Evolutionary conservation across 2,888 invertebrate species (phyloP).

Genomic region (Tipula helvola): DNA sequence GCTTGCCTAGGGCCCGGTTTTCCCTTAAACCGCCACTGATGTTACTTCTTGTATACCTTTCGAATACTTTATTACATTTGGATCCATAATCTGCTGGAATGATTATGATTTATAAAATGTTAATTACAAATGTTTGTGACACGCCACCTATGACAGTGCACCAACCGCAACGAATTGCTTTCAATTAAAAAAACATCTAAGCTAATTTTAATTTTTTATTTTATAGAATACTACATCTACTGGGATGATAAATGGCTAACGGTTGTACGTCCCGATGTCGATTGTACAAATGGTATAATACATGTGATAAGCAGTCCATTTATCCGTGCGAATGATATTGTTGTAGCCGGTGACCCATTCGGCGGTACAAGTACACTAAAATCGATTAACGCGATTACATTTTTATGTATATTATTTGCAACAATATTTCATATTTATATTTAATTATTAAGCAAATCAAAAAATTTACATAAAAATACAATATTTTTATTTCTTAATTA

Average conservation of each 20-base stretch:
- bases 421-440: background rate
- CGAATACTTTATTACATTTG: no score
- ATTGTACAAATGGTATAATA: conserved; percentile 91
- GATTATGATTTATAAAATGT: no score
- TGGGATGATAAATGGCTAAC: conserved; percentile 77
- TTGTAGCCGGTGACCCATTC: background rate
- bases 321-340: conserved; percentile 28
- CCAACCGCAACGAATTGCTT: no score
- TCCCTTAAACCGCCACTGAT: no score
- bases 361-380: background rate
- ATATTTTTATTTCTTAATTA: background rate
- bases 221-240: conserved; percentile 66
- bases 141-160: no score
- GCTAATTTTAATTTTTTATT: conserved; percentile 11
- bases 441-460: background rate
- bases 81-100: no score
- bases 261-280: conserved; percentile 82
- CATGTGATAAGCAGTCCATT: conserved; percentile 87
- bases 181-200: background rate
- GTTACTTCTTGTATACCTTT: no score
- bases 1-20: no score
- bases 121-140: no score
- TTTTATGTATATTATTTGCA: background rate
- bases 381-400: background rate
- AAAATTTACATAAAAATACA: background rate